Evolutionary conservation across 2,888 invertebrate species (phyloP), one percentile per base, ranked within the genome.

Genomic region (Eucera pruinosa): DNA sequence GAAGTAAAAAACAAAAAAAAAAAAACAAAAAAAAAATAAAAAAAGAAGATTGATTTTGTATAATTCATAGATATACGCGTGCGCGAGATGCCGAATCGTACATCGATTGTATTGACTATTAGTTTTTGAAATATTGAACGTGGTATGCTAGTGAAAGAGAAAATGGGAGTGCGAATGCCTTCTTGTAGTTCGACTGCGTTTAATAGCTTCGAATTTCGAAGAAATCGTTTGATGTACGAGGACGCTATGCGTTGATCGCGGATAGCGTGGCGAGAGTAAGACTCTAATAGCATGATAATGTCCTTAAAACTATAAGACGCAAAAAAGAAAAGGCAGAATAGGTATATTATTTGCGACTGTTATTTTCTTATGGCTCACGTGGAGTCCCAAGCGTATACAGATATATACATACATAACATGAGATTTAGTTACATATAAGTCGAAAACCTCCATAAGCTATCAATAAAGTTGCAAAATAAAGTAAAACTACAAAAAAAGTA

Each of bases 301-400:
- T 78, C 65, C 80, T 81, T 75, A 84, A 80, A 76, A 62, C 68
- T 81, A 61, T 85, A 75, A 80, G 84, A 84, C 83, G 82, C 80
- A 70, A 72, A 80, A 66, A 39, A 52, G 25, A 11, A 57, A 81
- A 84, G 80, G 84, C 81, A 84, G 79, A 85, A 84, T 81, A 82
- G 80, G 82, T 87, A 89, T 87, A 88, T 90, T 88, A 88, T 90
- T 90, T 87, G 86, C 89, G 89, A 90, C 90, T 91, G 89, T 92
- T 92, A 91, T 91, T 92, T 91, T 92, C 91, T 87, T 91, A 91
- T 91, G 89, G 89, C 88, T 89, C 90, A 82, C 84, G 80, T 78
- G 57, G 81, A 84, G 89, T 88, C 88, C 86, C 85, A 86, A 86
- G 82, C 83, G 77, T 82, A 87, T 76, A 86, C 74, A 85, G 43